Evolutionary conservation across 2,797 vertebrate genomes (phyloP).

Genomic region (Muraenolepis orangiensis): DNA sequence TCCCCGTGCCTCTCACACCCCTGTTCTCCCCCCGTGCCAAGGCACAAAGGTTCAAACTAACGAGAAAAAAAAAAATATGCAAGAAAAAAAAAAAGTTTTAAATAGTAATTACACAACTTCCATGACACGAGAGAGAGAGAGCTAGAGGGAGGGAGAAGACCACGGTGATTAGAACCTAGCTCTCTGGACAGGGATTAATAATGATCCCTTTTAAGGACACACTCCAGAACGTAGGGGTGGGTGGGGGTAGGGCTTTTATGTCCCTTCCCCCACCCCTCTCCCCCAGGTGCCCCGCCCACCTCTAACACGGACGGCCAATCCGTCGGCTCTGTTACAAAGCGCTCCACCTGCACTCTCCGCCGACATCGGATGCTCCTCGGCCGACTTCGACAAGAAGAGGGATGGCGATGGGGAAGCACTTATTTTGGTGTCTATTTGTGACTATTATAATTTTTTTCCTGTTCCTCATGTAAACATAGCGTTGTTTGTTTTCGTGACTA

Average conservation of each 20-base stretch:
- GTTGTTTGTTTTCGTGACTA: neutral
- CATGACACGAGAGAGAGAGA: neutral
- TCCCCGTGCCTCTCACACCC: neutral
- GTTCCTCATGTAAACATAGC: neutral
- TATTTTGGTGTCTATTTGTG: neutral
- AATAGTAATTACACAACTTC: neutral
- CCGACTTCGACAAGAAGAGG: neutral
- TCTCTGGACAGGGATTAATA: slow-evolving; percentile 32
- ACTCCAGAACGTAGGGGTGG: neutral
- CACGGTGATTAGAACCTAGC: slow-evolving; percentile 19
- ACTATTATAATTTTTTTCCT: no score
- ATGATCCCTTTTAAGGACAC: slow-evolving; percentile 4
- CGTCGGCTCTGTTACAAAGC: neutral
- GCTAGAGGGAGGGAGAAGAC: neutral
- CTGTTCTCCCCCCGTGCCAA: neutral
- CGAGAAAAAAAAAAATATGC: neutral
- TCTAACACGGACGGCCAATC: neutral
- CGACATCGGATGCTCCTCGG: neutral
- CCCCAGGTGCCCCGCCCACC: neutral
- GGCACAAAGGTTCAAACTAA: neutral
- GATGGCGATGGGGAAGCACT: neutral
- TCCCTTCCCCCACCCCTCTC: neutral
- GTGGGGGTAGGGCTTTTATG: slow-evolving; percentile 28
- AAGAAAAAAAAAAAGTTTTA: neutral
- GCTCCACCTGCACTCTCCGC: neutral